Base-by-base conservation (phyloP, 2,113 vertebrate genomes). In the Paramisgurnus dabryanus region DNA sequence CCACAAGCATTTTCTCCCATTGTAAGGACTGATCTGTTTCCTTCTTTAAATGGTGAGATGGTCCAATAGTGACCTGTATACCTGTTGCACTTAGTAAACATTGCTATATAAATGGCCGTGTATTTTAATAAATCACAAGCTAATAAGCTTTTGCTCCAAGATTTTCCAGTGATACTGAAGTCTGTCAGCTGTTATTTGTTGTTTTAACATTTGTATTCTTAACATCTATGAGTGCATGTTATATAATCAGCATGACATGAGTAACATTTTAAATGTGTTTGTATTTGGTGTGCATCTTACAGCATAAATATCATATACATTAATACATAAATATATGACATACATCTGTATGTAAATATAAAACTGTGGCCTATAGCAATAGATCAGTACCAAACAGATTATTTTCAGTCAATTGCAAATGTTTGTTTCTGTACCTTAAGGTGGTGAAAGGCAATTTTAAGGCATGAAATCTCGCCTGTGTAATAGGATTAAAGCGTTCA, bases 401-500 rank as follows among this genome's bases (percentile, higher is more conserved):
- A 9, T 72, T 57, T 78, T n/a, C 4, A n/a, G 47, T 75, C 22
- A 41, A 53, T 7, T 67, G 72, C 43, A 74, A 70, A 50, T 71
- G 63, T 76, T 71, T 78, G 49, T 67, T 67, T 58, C 76, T 34
- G 47, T 50, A 63, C 43, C 68, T 77, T 55, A n/a, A 18, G 84
- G 80, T 69, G 47, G 55, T 73, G 67, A 74, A 78, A 78, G 50
- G 73, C 67, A 58, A 77, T 50, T 79, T 75, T 9, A 67, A 70
- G 57, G 39, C 64, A 45, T 76, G 65, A 83, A 81, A 76, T 81
- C 65, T 67, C 43, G 41, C 64, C 67, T 67, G 60, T 5, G 47
- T 80, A 68, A 82, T 69, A 41, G 64, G 69, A 83, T 80, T 81
- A 67, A 61, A 83, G 67, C 65, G n/a, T 64, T 57, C 60, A 39